phyloP scores from a whole-genome alignment of 2,797 vertebrate genomes.

The Scolopax bukidnonensis region DNA sequence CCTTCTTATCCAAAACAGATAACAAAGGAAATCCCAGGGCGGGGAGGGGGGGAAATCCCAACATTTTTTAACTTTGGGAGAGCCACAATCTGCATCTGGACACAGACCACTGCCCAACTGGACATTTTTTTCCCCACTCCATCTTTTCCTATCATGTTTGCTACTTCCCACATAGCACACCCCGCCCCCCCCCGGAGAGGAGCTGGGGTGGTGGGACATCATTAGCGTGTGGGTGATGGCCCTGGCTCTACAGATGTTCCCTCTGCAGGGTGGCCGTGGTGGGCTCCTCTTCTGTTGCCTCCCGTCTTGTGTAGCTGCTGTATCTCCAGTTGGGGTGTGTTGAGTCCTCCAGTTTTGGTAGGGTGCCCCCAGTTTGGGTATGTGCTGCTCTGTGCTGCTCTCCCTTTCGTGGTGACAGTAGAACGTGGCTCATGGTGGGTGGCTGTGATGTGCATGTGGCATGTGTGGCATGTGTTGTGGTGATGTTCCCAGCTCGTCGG shows the following conservation, averaged over 20 bases:
- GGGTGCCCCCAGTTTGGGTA: neutral
- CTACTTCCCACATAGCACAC: fast-evolving
- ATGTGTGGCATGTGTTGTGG: neutral
- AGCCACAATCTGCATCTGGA: neutral
- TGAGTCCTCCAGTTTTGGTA: neutral
- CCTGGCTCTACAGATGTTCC: neutral
- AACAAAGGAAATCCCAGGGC: too few relatives aligned
- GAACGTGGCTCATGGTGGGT: neutral
- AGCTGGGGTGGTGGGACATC: neutral
- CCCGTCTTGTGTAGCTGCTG: neutral
- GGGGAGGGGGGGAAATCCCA: too few relatives aligned
- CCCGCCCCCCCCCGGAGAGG: neutral
- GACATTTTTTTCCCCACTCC: neutral
- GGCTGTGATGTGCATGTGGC: fast-evolving
- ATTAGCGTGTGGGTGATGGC: neutral
- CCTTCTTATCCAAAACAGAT: neutral
- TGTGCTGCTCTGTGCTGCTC: neutral
- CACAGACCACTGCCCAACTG: neutral
- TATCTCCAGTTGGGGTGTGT: neutral
- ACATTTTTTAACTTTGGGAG: neutral
- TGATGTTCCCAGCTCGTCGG: neutral
- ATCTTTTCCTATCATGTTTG: neutral
- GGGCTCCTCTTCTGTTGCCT: neutral
- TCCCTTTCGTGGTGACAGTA: fast-evolving
- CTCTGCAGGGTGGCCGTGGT: fast-evolving